These are phyloP conservation scores for Trichacis sp. DNA, from an alignment of 2,888 invertebrate genomes.

Conservation along the genomic window DNA sequence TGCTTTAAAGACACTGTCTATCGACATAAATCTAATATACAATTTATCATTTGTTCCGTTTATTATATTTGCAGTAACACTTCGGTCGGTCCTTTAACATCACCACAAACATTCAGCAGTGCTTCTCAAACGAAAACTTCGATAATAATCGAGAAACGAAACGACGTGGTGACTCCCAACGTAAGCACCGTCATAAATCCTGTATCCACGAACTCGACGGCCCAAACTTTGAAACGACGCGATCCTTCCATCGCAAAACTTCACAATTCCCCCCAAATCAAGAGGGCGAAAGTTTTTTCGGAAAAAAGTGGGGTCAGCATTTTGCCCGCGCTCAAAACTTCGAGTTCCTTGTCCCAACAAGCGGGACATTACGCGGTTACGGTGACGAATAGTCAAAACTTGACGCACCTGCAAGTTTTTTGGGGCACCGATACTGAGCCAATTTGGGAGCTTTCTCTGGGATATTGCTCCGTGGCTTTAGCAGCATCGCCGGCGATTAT, in stretches of 20 bases:
- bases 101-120: slow-evolving; percentile 78
- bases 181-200: slow-evolving; percentile 59
- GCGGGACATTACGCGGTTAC: slow-evolving; percentile 65
- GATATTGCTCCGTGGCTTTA: slow-evolving; percentile 63
- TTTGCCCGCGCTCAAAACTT: slow-evolving; percentile 60
- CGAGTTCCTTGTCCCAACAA: slow-evolving; percentile 61
- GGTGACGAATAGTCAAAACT: slow-evolving; percentile 60
- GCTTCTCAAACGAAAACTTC: slow-evolving; percentile 84
- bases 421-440: slow-evolving; percentile 62
- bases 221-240: slow-evolving; percentile 56
- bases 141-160: slow-evolving; percentile 82
- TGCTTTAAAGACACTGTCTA: no score
- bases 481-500: slow-evolving; percentile 64
- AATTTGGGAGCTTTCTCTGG: slow-evolving; percentile 64
- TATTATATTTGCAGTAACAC: slow-evolving; percentile 63
- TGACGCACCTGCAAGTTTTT: slow-evolving; percentile 64
- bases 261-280: slow-evolving; percentile 47
- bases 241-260: slow-evolving; percentile 49
- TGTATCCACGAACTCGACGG: slow-evolving; percentile 42
- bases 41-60: no score
- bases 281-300: slow-evolving; percentile 56
- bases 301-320: slow-evolving; percentile 56
- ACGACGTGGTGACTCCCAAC: slow-evolving; percentile 74
- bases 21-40: no score
- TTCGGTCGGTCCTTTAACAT: slow-evolving; percentile 71